These are phyloP conservation scores for Brachypteracias leptosomus DNA, from an alignment of 2,113 vertebrate genomes.

Conservation along the genomic window DNA sequence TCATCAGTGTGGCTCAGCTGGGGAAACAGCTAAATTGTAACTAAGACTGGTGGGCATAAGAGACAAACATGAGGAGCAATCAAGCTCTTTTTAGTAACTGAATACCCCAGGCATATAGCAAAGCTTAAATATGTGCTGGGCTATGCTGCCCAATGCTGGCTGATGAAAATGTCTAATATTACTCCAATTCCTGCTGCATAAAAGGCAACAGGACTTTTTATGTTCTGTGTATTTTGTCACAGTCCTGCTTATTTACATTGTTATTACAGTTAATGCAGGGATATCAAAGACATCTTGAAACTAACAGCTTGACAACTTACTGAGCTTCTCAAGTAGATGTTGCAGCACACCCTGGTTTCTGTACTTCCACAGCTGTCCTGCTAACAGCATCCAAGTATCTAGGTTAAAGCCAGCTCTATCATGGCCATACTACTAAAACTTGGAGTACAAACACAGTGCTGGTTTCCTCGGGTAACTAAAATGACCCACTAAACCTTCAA, in stretches of 20 bases:
- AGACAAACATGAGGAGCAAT: background rate
- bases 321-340: background rate
- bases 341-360: background rate
- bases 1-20: background rate
- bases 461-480: background rate
- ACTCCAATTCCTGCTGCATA: background rate
- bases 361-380: background rate
- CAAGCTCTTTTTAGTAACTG: background rate
- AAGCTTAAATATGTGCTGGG: background rate
- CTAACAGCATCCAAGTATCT: background rate
- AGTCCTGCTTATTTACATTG: too few species aligned
- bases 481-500: background rate
- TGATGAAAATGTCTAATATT: background rate
- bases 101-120: background rate
- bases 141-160: background rate
- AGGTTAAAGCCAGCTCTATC: background rate
- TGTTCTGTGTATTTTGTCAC: background rate
- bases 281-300: background rate
- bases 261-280: background rate
- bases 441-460: background rate
- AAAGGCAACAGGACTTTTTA: background rate
- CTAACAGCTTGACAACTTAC: background rate
- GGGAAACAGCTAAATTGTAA: background rate
- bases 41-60: background rate
- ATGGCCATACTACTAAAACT: background rate